Percentiles rank a stretch among this genome's conserved stretches.
Evolutionary conservation across 2,888 invertebrate species (phyloP).

Genomic region (Cantharis rustica): DNA sequence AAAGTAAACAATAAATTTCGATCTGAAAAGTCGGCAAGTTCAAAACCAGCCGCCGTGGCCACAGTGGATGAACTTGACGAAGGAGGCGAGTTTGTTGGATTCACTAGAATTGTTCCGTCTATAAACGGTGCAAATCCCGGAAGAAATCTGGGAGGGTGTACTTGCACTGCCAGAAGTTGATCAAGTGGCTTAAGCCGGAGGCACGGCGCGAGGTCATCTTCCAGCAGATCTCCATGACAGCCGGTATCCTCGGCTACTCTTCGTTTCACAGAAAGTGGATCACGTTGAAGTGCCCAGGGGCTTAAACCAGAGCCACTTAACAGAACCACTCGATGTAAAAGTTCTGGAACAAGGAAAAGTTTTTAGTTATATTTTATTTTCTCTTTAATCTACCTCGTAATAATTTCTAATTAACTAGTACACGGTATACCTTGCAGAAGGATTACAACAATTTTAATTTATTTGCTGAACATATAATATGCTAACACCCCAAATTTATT

Average conservation of each 20-base stretch:
- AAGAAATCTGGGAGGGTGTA: conserved; percentile 82
- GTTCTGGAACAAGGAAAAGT: conserved; percentile 65
- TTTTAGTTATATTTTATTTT: not conserved
- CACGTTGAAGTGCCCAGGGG: conserved; percentile 89
- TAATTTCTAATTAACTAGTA: not conserved
- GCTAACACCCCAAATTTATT: not conserved
- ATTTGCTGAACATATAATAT: not conserved
- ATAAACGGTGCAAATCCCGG: conserved; percentile 94
- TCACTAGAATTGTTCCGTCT: conserved; percentile 84
- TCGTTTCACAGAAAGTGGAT: conserved; percentile 79
- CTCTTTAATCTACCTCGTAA: not conserved
- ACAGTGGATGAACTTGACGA: conserved; percentile 66
- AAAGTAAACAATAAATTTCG: conserved; percentile 84
- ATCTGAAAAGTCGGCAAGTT: conserved; percentile 80
- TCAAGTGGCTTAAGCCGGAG: conserved; percentile 77
- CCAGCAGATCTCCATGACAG: conserved; percentile 80
- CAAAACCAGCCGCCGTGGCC: conserved; percentile 75
- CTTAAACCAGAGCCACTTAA: conserved; percentile 89
- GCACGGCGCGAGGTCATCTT: conserved; percentile 85
- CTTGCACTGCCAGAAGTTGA: conserved; percentile 72
- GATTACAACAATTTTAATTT: not conserved
- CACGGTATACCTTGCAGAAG: not conserved
- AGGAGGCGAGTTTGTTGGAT: conserved; percentile 57
- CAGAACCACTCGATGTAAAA: conserved; percentile 84
- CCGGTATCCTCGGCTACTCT: conserved; percentile 81